Evolutionary conservation across 2,113 vertebrate genomes (phyloP), one percentile per base, ranked within the genome.

Genomic region (Aegotheles bennettii): DNA sequence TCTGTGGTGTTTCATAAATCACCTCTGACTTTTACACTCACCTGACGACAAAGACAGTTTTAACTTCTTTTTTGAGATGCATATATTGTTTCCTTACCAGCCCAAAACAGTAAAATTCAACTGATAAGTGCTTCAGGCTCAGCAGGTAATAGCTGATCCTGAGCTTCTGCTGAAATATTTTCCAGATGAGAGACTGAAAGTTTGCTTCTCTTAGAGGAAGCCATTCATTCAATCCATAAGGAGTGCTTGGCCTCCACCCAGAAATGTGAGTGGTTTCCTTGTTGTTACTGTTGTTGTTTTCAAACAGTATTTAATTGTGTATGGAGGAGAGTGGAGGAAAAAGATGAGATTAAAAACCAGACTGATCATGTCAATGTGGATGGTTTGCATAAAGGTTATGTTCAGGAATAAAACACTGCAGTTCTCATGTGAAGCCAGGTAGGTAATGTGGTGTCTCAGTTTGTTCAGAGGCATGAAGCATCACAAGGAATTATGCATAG

Each of bases 191-290:
- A 86, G 18, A 24, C 24, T 70, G 50, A 38, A 67, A 54, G 25
- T 54, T 91, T 93, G 60, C 43, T 45, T 95, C 79, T 31, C 87
- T 92, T 76, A 42, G 64, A 84, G 83, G 73, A 96, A 96, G 35
- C 36, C 64, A 69, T 91, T 96, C 29, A 65, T 86, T 90, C 65
- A 40, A 6, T 50, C 50, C 51, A 42, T 38, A 95, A 88, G 43
- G 42, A 84, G 23, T 35, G 16, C 25, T 87, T 94, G 89, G 68
- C 60, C 36, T 6, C 24, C 51, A 31, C 42, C 50, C 75, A 97
- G 78, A 88, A 94, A 91, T 40, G 12, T 78, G 78, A 81, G 40
- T 38, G 40, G 31, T 45, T 84, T 90, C 64, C 19, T 89, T 85
- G n/a, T 70, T 90, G 50, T 86, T 88, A 57, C 42, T 78, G 35